Base-by-base conservation (phyloP, 2,888 invertebrate species). In the Pycnomerus fuliginosus region DNA sequence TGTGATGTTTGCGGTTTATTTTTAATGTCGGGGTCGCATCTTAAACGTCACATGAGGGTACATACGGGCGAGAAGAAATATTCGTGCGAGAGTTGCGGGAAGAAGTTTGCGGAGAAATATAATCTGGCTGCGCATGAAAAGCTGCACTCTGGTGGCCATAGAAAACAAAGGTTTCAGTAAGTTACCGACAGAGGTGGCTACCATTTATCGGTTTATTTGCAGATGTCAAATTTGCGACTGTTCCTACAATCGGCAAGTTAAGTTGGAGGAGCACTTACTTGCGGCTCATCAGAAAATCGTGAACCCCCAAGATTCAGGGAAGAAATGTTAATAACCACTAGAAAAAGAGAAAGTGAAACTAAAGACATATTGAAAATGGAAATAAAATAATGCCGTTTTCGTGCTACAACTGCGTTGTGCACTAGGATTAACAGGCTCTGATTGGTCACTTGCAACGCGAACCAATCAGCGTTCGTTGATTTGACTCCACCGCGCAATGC, bases 31-130 rank as follows among this genome's bases (percentile, higher is more conserved):
- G 78, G 78, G 50, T 83, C 83, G 44, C 84, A 84, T 65, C 74
- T 84, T 57, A 81, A 80, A 71, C 75, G 84, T 1, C 84, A 84
- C 70, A 76, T 80, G 76, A 76, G 81, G 52, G 78, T 80, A 40
- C 84, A 85, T 69, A 79, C 78, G 34, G 82, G 83, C 7, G 82
- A 83, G 70, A 78, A 78, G 67, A 70, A 76, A 1, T 79, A 77
- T 71, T 75, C 75, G 66, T 82, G 82, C 61, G 46, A 57, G 35
- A 69, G 74, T 42, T 82, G 82, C 70, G 78, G 77, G 3, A 80
- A 79, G 65, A 71, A 77, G 44, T 82, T 82, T 73, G 78, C 79
- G 3, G 80, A 81, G 69, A 69, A 77, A 61, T 78, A 69, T 42
- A 71, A 74, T 53, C 52, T 70, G 23, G 56, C 49, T 15, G 57